Evolutionary conservation across 2,113 vertebrate genomes (phyloP).

Genomic region (Melanocharis versteri): DNA sequence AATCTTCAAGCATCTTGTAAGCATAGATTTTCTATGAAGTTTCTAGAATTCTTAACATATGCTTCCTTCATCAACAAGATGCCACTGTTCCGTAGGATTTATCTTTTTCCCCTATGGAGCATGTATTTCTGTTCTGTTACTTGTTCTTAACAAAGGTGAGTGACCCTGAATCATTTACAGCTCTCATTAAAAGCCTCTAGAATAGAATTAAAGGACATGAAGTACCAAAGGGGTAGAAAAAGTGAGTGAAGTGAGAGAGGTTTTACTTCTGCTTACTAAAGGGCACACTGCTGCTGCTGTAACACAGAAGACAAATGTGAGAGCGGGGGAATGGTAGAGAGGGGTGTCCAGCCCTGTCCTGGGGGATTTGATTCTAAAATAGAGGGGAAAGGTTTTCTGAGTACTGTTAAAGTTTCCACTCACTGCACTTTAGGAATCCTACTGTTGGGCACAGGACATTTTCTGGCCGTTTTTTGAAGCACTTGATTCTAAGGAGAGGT

Average conservation of each 20-base stretch:
- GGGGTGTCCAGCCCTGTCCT: neutral
- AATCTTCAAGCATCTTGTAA: neutral
- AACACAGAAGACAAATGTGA: neutral
- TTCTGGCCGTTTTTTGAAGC: neutral
- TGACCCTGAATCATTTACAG: neutral
- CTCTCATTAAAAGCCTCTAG: neutral
- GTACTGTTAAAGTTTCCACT: slow-evolving; percentile 69
- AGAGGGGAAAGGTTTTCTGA: neutral
- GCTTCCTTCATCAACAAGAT: neutral
- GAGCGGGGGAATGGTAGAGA: neutral
- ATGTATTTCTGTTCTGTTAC: neutral
- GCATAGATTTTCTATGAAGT: neutral
- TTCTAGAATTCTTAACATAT: neutral
- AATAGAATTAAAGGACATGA: neutral
- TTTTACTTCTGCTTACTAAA: neutral
- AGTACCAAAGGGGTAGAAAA: neutral
- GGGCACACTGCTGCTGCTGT: neutral
- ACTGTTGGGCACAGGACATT: slow-evolving; percentile 67
- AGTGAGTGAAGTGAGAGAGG: neutral
- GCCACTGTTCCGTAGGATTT: neutral
- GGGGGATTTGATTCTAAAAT: neutral
- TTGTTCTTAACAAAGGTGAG: neutral
- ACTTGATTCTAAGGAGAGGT: neutral
- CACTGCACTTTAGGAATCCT: slow-evolving; percentile 72
- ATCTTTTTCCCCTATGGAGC: neutral